A percentile compares a stretch with the other conserved stretches of the same genome.
These are phyloP conservation scores for Larimichthys polyactis DNA, from an alignment of 2,113 vertebrate species.

Conservation along the genomic window DNA sequence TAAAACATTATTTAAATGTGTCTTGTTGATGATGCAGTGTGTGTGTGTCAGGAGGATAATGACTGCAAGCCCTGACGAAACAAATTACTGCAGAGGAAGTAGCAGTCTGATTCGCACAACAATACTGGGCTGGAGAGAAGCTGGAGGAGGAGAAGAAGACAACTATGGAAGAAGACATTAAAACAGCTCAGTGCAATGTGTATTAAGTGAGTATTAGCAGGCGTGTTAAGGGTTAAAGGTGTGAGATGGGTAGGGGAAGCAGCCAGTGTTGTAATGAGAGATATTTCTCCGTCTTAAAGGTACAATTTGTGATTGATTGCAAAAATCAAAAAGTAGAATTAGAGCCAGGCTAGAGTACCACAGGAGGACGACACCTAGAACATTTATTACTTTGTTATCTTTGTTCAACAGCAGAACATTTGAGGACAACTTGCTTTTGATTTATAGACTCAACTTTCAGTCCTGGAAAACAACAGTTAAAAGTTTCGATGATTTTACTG, in stretches of 20 bases:
- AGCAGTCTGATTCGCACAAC: not conserved
- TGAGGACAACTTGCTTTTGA: not conserved
- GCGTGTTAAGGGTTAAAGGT: not conserved
- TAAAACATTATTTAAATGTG: not conserved
- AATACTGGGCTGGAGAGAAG: not conserved
- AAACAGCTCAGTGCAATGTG: not conserved
- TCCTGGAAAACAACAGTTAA: not conserved
- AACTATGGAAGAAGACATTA: not conserved
- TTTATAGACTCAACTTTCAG: not conserved
- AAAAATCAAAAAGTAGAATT: not conserved
- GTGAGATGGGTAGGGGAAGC: not conserved
- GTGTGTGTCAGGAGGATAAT: conserved; percentile 17
- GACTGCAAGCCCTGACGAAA: not conserved
- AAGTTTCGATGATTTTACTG: not conserved
- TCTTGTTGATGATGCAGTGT: too few species aligned
- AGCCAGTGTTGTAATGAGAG: not conserved
- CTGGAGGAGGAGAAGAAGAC: not conserved
- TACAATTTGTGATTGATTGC: not conserved
- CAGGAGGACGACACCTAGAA: not conserved
- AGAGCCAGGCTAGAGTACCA: not conserved
- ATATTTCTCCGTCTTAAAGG: not conserved
- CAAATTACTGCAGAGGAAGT: not conserved
- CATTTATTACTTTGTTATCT: not conserved
- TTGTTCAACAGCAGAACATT: not conserved
- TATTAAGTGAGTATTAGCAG: not conserved